phyloP scores from a whole-genome alignment of 1,140 invertebrate species.

The Sesamia nonagrioides region DNA sequence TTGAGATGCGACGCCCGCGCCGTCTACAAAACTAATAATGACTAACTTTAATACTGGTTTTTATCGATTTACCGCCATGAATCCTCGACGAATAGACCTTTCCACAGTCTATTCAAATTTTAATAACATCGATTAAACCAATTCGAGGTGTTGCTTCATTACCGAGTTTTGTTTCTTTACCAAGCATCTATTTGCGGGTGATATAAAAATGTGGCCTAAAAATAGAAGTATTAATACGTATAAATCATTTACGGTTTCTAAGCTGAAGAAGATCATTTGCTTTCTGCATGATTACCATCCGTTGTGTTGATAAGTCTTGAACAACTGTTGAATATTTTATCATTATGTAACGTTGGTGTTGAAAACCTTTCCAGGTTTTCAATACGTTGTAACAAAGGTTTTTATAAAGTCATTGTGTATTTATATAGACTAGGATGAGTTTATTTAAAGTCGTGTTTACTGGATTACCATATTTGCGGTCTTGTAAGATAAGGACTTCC shows the following conservation, averaged over 20 bases:
- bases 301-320: not conserved
- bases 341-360: not conserved
- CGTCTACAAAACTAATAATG: slow-evolving; percentile 53
- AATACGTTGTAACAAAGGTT: not conserved
- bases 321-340: not conserved
- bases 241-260: not conserved
- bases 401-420: not conserved
- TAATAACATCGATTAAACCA: slow-evolving; percentile 30
- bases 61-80: slow-evolving; percentile 28
- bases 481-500: not conserved
- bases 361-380: not conserved
- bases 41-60: slow-evolving; percentile 50
- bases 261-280: not conserved
- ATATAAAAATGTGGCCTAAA: not conserved
- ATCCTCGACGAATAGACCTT: slow-evolving; percentile 5
- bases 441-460: not conserved
- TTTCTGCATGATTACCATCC: not conserved
- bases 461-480: not conserved
- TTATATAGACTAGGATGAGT: not conserved
- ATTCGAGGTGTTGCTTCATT: not conserved
- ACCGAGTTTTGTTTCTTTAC: slow-evolving; percentile 9
- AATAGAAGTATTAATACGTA: not conserved
- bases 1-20: slow-evolving; percentile 61
- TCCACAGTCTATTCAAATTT: slow-evolving; percentile 10
- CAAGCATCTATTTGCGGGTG: not conserved